Base-by-base conservation (phyloP, 2,888 invertebrate species). In the Dasysyrphus albostriatus region DNA sequence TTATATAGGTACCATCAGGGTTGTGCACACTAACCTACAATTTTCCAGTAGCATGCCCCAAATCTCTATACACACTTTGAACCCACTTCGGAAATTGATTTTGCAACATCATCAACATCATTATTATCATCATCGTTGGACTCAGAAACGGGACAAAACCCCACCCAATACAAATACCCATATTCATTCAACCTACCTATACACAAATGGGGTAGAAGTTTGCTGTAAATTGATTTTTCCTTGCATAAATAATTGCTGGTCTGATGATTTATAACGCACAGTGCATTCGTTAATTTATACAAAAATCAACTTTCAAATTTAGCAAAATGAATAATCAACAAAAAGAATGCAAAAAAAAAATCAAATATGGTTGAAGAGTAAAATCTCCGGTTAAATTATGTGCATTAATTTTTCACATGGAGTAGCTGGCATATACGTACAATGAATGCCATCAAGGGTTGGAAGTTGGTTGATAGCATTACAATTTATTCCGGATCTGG, bases 51-150 rank as follows among this genome's bases (percentile, higher is more conserved):
- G 42, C 10, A 56, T 81, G 80, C 59, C 69, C 75, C 61, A 81
- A 69, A 81, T 81, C 24, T 51, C 39, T 59, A 32, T 32, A 54
- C 54, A 76, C 37, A 69, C 51, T 61, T 75, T 81, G 59, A 61
- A 76, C n/a, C 75, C 70, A 73, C 54, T 78, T 74, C 83, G 83
- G 83, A 83, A 79, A 83, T 83, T 83, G 83, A 83, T 83, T 83
- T 79, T 83, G 70, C 79, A 83, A 79, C 83, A 75, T 70, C 78
- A 78, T 74, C 69, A 61, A 29, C 59, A 42, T 12, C 47, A 39
- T 34, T 32, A 58, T 63, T 44, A 37, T 67, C 65, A 34, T 69
- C 51, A 12, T n/a, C n/a, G n/a, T 5, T 12, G 54, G 58, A 10
- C 24, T 16, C 7, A 19, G 19, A 16, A 2, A n/a, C 10, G 6